Base-by-base conservation (phyloP, 2,888 invertebrate species). In the Cheilosia vernalis region DNA sequence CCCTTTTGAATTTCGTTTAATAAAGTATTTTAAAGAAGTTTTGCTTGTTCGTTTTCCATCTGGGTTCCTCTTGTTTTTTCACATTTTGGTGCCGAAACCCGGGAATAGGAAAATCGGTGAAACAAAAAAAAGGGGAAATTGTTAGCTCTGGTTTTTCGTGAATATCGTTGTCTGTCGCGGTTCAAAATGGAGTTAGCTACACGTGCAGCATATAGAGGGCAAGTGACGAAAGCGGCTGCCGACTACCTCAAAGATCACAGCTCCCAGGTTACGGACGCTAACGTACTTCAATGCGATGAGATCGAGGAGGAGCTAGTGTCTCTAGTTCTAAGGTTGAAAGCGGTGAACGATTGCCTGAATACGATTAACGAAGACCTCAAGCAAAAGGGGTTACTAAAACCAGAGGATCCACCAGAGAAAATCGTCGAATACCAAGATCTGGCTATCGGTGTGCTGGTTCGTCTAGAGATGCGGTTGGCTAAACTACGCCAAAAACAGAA, bases 1-100 rank as follows among this genome's bases (percentile, higher is more conserved):
- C 0, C 0, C 0, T 4, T 4, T 27, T 27, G 27, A 27, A 27
- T 27, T 27, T 27, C 27, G 27, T 27, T 4, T 3, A 27, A 27
- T 27, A 27, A 27, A 5, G 27, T 3, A 27, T 4, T 27, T 27
- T 27, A 27, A 27, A 27, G 4, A 4, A 27, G 27, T 27, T 27
- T 27, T 4, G 27, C 27, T 27, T 27, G 3, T 27, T 6, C 30
- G 2, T 30, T 30, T 30, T 30, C 27, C 27, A 3, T 30, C 30
- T 30, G 30, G 30, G 30, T 30, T 30, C 30, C 30, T 30, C 7
- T 30, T 27, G 30, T 6, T 30, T 30, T 30, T 30, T 7, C 30
- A 30, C 30, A 30, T 30, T 56, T 33, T 51, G 51, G 51, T 51
- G 51, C 51, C 24, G 33, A 56, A 56, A 33, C 55, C 55, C 55